Evolutionary conservation across 2,888 invertebrate species (phyloP).

Genomic region (Proisotoma minuta): DNA sequence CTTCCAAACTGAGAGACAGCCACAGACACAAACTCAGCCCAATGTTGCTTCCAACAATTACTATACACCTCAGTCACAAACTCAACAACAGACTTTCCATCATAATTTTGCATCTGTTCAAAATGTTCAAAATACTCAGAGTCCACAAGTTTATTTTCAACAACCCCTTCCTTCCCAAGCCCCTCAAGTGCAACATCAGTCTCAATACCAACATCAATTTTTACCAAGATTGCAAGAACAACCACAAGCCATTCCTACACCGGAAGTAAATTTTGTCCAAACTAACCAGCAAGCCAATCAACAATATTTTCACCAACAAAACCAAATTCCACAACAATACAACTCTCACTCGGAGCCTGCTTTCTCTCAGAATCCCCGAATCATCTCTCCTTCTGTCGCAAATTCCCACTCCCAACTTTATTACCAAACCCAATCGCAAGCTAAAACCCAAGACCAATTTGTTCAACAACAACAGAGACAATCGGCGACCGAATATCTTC

Average conservation of each 20-base stretch:
- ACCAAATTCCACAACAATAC: too few species aligned
- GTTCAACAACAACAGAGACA: conserved; percentile 19
- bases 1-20: neutral
- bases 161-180: neutral
- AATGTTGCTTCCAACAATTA: neutral
- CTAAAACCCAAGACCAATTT: conserved; percentile 4
- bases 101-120: neutral
- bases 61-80: neutral
- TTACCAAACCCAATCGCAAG: conserved; percentile 6
- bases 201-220: conserved; percentile 16
- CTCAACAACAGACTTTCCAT: neutral
- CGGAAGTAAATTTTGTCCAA: neutral
- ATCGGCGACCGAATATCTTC: conserved; percentile 2
- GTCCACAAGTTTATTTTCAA: neutral
- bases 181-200: conserved; percentile 1
- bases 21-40: neutral
- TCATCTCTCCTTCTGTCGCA: conserved; percentile 4
- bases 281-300: too few species aligned
- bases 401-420: neutral
- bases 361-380: neutral
- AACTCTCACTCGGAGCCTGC: neutral
- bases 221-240: conserved; percentile 5
- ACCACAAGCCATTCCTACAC: neutral
- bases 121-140: neutral
- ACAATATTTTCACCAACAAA: too few species aligned